These are phyloP conservation scores for Sorex araneus DNA, from an alignment of 2,113 vertebrate genomes.

Conservation along the genomic window DNA sequence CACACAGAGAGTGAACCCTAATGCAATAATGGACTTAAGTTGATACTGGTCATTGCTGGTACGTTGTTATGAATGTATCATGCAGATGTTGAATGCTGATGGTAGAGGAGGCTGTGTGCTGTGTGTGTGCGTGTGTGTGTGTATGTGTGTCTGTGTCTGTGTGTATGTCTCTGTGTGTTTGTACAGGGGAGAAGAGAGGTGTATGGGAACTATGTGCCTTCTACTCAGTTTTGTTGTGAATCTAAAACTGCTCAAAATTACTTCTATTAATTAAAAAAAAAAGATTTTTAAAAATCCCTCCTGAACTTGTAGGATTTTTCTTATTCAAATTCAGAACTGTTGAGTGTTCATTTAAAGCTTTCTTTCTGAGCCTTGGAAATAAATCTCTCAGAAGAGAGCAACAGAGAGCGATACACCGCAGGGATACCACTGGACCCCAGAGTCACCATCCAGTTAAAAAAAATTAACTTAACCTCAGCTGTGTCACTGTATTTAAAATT, in stretches of 20 bases:
- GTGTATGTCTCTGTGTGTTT: not conserved
- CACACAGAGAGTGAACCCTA: not conserved
- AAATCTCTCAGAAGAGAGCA: no score
- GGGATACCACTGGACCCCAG: no score
- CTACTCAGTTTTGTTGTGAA: not conserved
- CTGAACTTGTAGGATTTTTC: not conserved
- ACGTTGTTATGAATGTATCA: not conserved
- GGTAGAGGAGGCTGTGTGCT: no score
- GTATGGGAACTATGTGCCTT: not conserved
- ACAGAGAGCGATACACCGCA: no score
- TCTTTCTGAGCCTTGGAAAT: not conserved
- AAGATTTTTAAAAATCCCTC: not conserved
- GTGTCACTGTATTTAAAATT: no score
- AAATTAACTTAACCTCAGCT: no score
- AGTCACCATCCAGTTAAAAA: no score
- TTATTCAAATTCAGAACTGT: constrained; percentile 35
- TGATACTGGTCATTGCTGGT: not conserved
- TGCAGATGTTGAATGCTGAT: fast-evolving
- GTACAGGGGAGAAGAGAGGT: not conserved
- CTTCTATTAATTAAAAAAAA: not conserved
- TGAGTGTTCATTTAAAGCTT: constrained; percentile 10
- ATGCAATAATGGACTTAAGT: not conserved
- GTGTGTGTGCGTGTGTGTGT: no score
- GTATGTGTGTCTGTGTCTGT: no score
- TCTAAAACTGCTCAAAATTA: constrained; percentile 13